Evolutionary conservation across 1,140 invertebrate species (phyloP).

Genomic region (Camponotus floridanus): DNA sequence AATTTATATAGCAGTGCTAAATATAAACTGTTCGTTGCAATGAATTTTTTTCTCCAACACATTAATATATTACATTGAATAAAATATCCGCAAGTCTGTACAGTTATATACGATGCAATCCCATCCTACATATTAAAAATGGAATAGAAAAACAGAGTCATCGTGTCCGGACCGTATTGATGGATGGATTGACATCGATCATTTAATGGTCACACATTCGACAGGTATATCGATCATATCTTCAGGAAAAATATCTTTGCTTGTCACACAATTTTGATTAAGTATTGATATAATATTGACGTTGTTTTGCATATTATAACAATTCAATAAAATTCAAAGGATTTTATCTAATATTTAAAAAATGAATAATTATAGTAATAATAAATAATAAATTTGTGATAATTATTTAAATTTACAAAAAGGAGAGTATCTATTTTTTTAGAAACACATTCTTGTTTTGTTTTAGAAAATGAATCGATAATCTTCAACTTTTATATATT

Average conservation of each 20-base stretch:
- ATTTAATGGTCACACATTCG: constrained; percentile 22
- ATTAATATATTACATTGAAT: background rate
- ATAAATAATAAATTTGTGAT: background rate
- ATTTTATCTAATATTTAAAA: background rate
- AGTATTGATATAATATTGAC: background rate
- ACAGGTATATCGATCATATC: constrained; percentile 41
- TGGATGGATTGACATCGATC: constrained; percentile 45
- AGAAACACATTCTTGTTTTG: too few relatives aligned
- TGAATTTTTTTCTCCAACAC: constrained; percentile 16
- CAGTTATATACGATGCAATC: constrained; percentile 5
- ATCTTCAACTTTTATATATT: too few relatives aligned
- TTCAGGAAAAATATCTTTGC: background rate
- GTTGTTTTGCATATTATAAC: background rate
- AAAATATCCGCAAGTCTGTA: constrained; percentile 15
- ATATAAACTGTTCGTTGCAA: background rate
- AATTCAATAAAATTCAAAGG: background rate
- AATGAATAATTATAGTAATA: background rate
- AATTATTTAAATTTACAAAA: background rate
- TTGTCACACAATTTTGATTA: constrained; percentile 25
- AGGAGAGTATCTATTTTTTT: too few relatives aligned
- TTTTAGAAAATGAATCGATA: too few relatives aligned
- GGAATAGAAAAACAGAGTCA: constrained; percentile 48
- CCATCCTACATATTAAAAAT: background rate
- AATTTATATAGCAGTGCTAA: background rate
- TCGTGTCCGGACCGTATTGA: constrained; percentile 2